These are phyloP conservation scores for Pangasianodon gigas DNA, from an alignment of 2,113 vertebrate species.

Conservation along the genomic window DNA sequence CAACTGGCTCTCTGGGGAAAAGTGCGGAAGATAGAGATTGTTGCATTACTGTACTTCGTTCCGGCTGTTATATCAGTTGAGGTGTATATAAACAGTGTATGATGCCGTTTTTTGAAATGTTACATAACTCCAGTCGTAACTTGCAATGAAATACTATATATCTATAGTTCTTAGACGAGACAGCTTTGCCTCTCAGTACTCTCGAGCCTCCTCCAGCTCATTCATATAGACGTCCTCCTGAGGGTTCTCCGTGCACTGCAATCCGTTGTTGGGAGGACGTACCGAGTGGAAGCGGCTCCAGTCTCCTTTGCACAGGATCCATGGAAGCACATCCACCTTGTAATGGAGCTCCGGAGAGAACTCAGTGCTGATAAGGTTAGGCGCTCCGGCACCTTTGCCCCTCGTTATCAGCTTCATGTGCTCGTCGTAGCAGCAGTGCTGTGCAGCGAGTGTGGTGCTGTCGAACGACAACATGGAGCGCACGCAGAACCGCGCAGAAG, in stretches of 20 bases:
- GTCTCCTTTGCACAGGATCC: slow-evolving; percentile 89
- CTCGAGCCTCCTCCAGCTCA: slow-evolving; percentile 82
- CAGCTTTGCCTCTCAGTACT: slow-evolving; percentile 73
- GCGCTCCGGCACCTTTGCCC: slow-evolving; percentile 80
- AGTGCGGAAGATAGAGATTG: slow-evolving; percentile 18
- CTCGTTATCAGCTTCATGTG: slow-evolving; percentile 81
- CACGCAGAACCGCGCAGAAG: slow-evolving; percentile 80
- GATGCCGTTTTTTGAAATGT: slow-evolving; percentile 1
- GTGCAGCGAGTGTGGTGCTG: slow-evolving; percentile 81
- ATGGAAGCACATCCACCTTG: slow-evolving; percentile 84
- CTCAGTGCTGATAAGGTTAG: slow-evolving; percentile 81
- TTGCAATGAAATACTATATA: slow-evolving; percentile 4
- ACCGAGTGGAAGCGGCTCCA: slow-evolving; percentile 84
- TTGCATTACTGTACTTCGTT: slow-evolving; percentile 29
- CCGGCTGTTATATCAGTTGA: slow-evolving; percentile 33
- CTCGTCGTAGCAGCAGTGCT: slow-evolving; percentile 87
- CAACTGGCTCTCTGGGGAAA: slow-evolving; percentile 15
- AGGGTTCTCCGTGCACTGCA: slow-evolving; percentile 76
- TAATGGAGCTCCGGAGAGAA: slow-evolving; percentile 85
- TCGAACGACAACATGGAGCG: slow-evolving; percentile 81
- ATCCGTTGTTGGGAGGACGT: slow-evolving; percentile 84
- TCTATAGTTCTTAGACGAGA: not conserved
- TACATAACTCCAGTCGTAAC: not conserved
- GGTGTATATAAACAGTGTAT: slow-evolving; percentile 38
- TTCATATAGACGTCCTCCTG: slow-evolving; percentile 76